These are phyloP conservation scores for Hippopotamus amphibius DNA, from an alignment of 2,113 vertebrate species.

Conservation along the genomic window DNA sequence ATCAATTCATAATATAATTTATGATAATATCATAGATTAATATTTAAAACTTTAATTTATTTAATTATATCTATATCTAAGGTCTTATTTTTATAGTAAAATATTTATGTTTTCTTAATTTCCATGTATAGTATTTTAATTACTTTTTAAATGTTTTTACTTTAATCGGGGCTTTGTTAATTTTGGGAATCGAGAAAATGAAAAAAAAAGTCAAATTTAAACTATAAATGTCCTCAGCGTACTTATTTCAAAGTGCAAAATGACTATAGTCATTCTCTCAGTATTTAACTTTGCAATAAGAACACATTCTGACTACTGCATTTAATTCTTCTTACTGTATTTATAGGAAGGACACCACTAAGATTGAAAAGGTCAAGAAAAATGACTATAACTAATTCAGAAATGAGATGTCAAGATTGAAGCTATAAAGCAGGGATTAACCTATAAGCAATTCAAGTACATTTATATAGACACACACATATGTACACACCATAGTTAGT, in stretches of 20 bases:
- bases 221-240: neutral
- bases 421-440: constrained; percentile 83
- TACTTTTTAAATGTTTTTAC: neutral
- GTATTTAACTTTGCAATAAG: constrained; percentile 66
- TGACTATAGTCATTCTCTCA: constrained; percentile 30
- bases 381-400: constrained; percentile 87
- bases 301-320: constrained; percentile 39
- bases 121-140: constrained; percentile 13
- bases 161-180: neutral
- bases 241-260: constrained; percentile 64
- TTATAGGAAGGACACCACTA: constrained; percentile 77
- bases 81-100: neutral
- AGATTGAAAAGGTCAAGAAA: constrained; percentile 89
- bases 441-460: constrained; percentile 84
- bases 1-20: neutral
- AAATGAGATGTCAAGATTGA: constrained; percentile 83
- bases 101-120: neutral
- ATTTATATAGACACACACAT: constrained; percentile 61
- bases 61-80: neutral
- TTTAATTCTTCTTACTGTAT: constrained; percentile 76
- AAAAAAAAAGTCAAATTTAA: constrained; percentile 28
- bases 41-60: neutral
- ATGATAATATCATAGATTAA: neutral
- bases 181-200: neutral
- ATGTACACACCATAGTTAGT: constrained; percentile 66